Conservation (phyloP, 2,113 vertebrate species). For the Otolemur garnettii region DNA sequence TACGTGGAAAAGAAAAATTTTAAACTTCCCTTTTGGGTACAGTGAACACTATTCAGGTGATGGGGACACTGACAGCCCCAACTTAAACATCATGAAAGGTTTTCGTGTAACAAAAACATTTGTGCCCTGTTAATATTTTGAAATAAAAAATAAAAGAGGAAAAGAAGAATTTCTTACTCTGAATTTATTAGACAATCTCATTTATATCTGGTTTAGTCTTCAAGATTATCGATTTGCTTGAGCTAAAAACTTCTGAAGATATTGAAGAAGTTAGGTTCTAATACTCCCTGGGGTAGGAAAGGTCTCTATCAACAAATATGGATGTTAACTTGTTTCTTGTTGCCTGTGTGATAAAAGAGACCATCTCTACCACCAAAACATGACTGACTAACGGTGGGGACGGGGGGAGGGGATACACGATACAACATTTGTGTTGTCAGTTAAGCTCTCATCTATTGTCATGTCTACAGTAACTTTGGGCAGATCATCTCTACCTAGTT, state of each 20-base stretch:
- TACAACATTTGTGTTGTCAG: accelerated
- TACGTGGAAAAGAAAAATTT: background rate
- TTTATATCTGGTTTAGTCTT: background rate
- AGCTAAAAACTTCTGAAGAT: background rate
- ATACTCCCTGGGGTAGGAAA: background rate
- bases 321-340: background rate
- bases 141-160: background rate
- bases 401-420: too few species aligned
- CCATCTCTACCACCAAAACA: background rate
- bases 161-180: background rate
- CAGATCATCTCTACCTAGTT: background rate
- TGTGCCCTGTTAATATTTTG: too few species aligned
- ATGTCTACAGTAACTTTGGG: background rate
- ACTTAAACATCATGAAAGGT: too few species aligned
- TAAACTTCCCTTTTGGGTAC: too few species aligned
- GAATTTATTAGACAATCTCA: background rate
- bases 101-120: too few species aligned
- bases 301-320: background rate
- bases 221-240: background rate
- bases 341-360: background rate
- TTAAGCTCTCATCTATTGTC: background rate
- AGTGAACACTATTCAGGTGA: too few species aligned
- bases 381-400: background rate
- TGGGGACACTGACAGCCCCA: too few species aligned
- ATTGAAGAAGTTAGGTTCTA: background rate